phyloP scores from a whole-genome alignment of 2,113 vertebrate genomes.

The Trematomus loennbergii region DNA sequence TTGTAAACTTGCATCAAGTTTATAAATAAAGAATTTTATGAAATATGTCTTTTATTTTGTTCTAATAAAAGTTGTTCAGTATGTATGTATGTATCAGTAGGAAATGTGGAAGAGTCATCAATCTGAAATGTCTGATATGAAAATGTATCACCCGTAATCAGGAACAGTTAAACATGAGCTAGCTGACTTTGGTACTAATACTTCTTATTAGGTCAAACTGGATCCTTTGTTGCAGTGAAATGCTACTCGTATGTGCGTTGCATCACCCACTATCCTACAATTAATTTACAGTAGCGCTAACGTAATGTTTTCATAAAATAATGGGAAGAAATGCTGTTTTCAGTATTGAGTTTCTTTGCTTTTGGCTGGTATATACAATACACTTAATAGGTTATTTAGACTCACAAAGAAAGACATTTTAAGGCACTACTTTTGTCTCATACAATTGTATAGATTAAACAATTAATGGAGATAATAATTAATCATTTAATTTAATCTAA shows the following conservation, averaged over 20 bases:
- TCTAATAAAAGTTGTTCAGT: background rate
- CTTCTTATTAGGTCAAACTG: background rate
- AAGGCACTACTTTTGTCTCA: no score
- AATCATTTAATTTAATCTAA: no score
- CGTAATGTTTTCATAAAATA: no score
- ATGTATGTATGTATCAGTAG: background rate
- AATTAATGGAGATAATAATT: no score
- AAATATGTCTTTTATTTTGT: slow-evolving; percentile 62
- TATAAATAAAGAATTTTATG: slow-evolving; percentile 90
- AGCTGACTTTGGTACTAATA: background rate
- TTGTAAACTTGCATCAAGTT: slow-evolving; percentile 91
- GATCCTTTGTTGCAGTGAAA: background rate
- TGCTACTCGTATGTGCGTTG: background rate
- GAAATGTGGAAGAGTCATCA: slow-evolving; percentile 1
- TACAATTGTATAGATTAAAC: no score
- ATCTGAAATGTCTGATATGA: no score
- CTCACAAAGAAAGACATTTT: no score
- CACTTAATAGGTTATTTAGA: no score
- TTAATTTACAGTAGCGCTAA: no score
- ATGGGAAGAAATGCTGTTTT: no score
- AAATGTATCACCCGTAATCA: background rate
- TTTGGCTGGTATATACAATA: no score
- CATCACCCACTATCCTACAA: background rate
- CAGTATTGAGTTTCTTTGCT: no score
- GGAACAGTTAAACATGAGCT: background rate